Conservation (phyloP, 2,888 invertebrate genomes). For the Eilema sororculum region DNA sequence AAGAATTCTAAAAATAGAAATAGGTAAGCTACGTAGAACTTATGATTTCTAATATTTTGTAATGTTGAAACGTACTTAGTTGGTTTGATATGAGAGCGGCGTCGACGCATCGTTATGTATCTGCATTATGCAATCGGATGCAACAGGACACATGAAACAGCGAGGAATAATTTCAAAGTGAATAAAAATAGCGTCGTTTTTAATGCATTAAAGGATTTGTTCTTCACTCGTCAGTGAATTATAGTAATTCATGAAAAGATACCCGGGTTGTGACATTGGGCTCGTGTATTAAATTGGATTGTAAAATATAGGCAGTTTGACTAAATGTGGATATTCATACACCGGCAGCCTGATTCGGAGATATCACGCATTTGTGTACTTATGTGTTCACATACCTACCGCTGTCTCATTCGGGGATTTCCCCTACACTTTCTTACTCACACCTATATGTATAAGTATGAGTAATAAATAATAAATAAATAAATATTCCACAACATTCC, state of each 20-base stretch:
- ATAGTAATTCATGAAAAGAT: neutral
- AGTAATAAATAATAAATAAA: too few species aligned
- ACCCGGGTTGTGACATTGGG: neutral
- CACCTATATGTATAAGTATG: too few species aligned
- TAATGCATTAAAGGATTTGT: neutral
- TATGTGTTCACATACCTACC: too few species aligned
- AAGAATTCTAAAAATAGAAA: neutral
- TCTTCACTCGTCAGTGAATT: neutral
- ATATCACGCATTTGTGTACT: neutral
- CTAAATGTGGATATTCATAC: neutral
- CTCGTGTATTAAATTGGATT: neutral
- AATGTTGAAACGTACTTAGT: slow-evolving; percentile 21
- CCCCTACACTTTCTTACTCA: neutral
- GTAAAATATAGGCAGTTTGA: neutral
- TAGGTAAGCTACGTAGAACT: neutral
- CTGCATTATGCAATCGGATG: slow-evolving; percentile 64
- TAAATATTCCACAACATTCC: too few species aligned
- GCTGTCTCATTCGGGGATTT: neutral
- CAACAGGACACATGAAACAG: slow-evolving; percentile 52
- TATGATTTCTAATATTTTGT: slow-evolving; percentile 13
- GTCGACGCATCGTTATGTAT: slow-evolving; percentile 63
- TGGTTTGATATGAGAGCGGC: slow-evolving; percentile 47
- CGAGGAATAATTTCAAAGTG: neutral
- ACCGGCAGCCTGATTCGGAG: neutral
- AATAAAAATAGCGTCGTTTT: neutral